Evolutionary conservation across 2,888 invertebrate genomes (phyloP), one percentile per base, ranked within the genome.

Genomic region (Drosophila merina): DNA sequence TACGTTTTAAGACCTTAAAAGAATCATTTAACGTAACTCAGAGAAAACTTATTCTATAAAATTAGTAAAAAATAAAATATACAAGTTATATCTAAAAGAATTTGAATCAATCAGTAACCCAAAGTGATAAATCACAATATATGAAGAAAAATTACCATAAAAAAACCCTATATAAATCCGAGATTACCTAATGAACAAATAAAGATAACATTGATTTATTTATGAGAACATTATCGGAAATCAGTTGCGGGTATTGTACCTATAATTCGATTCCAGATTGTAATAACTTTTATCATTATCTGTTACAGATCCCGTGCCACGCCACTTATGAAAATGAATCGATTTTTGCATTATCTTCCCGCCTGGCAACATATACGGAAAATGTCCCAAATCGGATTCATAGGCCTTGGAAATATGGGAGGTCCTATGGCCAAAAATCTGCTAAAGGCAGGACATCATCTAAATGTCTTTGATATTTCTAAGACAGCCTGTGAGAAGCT

Each of bases 321-420:
- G 20, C 20, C 20, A 20, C 20, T 20, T 20, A 20, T 12, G 1
- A 5, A 36, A 20, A 20, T 42, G 4, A 42, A 20, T 3, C 20
- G 20, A 20, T 7, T 42, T 14, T 4, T 9, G 40, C 6, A 7
- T 5, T 0, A 42, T 42, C 40, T 42, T 9, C 8, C 3, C 9
- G 80, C 74, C 12, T 74, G 89, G 63, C 82, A 79, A 30, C 86
- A 82, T 50, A 89, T 87, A 4, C 72, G 91, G 76, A 86, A 83
- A 69, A 89, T 91, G 90, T 85, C 90, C 57, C 77, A 94, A 92
- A 94, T 99, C 71, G 98, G 98, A 0, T 99, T 99, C 90, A 94
- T 99, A 73, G 99, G 99, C 0, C 93, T 99, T 52, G 99, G 99
- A 8, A 98, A 99, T 88, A 99, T 99, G 99, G 99, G 99, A 9